A percentile compares a stretch with the other conserved stretches of the same genome.
Conservation (phyloP, 2,113 vertebrate genomes). For the Platysteira castanea region DNA sequence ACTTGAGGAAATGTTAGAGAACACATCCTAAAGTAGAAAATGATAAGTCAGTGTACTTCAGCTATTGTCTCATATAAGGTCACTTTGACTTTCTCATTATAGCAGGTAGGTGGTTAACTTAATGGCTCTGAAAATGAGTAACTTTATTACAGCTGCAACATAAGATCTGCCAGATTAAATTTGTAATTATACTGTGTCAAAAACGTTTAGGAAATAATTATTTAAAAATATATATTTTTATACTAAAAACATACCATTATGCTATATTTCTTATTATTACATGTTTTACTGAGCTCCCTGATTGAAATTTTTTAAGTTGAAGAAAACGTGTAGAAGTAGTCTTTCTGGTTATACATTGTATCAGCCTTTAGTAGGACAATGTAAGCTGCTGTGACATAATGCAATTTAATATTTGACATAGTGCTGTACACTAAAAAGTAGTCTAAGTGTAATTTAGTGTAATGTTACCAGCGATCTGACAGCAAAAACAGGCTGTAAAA, state of each 20-base stretch:
- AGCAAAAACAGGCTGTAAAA: neutral
- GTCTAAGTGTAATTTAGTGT: neutral
- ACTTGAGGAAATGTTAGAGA: neutral
- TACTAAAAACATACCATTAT: neutral
- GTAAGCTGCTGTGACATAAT: neutral
- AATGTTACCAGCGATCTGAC: neutral
- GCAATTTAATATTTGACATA: neutral
- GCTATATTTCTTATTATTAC: neutral
- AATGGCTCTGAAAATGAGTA: conserved; percentile 22
- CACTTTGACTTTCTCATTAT: conserved; percentile 30
- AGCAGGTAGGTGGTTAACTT: neutral
- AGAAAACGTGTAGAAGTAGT: neutral
- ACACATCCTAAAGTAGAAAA: neutral
- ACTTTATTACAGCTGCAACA: neutral
- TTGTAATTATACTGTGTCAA: neutral
- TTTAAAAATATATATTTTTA: neutral
- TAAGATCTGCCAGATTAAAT: neutral
- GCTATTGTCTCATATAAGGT: neutral
- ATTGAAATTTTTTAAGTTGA: neutral
- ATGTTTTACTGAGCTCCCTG: neutral
- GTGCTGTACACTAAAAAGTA: neutral
- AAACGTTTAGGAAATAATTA: neutral
- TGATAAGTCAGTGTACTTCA: neutral
- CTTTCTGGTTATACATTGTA: neutral
- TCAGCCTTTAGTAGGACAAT: neutral